Evolutionary conservation across 2,113 vertebrate species (phyloP), one percentile per base, ranked within the genome.

Genomic region (Zosterops japonicus): DNA sequence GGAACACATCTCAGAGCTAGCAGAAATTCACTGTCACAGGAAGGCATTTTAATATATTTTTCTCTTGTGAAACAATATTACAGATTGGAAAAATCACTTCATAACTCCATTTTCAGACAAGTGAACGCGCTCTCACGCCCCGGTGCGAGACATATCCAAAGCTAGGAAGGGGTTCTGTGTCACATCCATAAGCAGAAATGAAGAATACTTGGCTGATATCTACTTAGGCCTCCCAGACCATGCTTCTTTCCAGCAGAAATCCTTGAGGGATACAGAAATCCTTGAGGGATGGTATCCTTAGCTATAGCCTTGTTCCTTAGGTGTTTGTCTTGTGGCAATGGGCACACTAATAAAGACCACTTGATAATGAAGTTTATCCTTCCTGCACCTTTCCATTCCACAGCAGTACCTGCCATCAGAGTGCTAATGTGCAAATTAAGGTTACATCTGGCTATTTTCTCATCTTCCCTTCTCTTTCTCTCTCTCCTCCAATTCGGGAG

Each of bases 81-180:
- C 13, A 72, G 65, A 60, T 44, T 6, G 12, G 52, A 63, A 79
- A 17, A 47, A 59, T 44, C 39, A 18, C 70, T 59, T 78, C 42
- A 29, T 19, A 60, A 23, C 3, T 3, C 23, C 23, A 15, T 85
- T 88, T 70, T 71, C 67, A 85, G 47, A 42, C 3, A 12, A 71
- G 14, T 27, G 41, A 86, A 46, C 12, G 64, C 0, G 0, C 31
- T 52, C 52, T 59, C 9, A 5, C 7, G 7, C 35, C 57, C 42
- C 0, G 1, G 23, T 42, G 23, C 27, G 41, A 70, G 60, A 39
- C 0, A 0, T 39, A 52, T 9, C 44, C 80, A 60, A 69, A 77
- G 41, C 24, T 64, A 24, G 50, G 81, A 76, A 44, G 57, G 53
- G 17, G 61, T 24, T 39, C 59, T 0, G 1, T 35, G 27, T 65